Evolutionary conservation across 2,113 vertebrate genomes (phyloP), one percentile per base, ranked within the genome.

Genomic region (Pseudorasbora parva): DNA sequence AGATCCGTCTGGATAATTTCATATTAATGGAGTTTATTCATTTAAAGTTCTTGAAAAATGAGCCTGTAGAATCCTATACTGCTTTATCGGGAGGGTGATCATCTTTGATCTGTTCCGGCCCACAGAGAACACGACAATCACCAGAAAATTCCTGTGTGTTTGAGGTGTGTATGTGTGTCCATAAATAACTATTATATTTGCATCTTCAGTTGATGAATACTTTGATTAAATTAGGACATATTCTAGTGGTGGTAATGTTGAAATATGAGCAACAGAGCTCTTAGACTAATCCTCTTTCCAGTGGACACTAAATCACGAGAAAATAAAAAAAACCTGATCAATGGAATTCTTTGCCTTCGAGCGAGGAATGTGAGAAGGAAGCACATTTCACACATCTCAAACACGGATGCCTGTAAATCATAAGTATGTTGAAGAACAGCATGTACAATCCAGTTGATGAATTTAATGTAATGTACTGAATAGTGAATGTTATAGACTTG

Each of bases 271-370:
- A 21, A 62, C 59, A 25, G 45, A 82, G 8, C 71, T 19, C 77
- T 76, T 54, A 81, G 80, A 84, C 80, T 77, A 83, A 82, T 85
- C 84, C 41, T 43, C 49, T 82, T 37, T 73, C 78, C 76, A 59
- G 25, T 54, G 78, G 69, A 49, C 25, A 54, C 76, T 85, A 80
- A 81, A 83, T 87, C 80, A 75, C 59, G 10, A 59, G 10, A 3
- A 60, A 72, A 47, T 84, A 78, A 76, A 59, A 72, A 76, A 83
- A 82, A 69, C 43, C n/a, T 5, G 85, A 82, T 83, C 77, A 49
- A 57, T 87, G 73, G 85, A 83, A 88, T 88, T 82, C 62, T 75
- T 69, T 79, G 33, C 73, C 64, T 85, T 69, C 41, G 19, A 75
- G 64, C 43, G 19, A 78, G 45, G 81, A 84, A 86, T 82, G 78